Percentiles rank a stretch among this genome's conserved stretches.
These are phyloP conservation scores for Pseudopodoces humilis DNA, from an alignment of 2,113 vertebrate species.

Conservation along the genomic window DNA sequence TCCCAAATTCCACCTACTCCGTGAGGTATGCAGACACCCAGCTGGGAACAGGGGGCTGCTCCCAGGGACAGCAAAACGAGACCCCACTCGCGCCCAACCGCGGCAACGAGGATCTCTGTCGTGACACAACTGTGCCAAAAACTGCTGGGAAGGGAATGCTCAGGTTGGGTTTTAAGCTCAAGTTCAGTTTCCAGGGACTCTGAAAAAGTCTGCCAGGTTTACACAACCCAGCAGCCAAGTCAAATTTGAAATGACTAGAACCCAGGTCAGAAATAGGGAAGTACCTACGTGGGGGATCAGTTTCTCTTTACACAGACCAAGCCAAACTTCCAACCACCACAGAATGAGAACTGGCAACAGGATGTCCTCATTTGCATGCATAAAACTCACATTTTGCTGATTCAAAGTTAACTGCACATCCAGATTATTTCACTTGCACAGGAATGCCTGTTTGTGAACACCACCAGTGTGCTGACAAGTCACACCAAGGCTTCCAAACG, in stretches of 20 bases:
- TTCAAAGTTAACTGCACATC: conserved; percentile 32
- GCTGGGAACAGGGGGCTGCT: neutral
- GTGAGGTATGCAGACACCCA: neutral
- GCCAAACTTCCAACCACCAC: conserved; percentile 53
- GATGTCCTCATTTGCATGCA: conserved; percentile 42
- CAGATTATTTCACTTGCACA: neutral
- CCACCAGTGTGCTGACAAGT: neutral
- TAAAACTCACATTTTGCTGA: conserved; percentile 11
- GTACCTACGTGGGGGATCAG: conserved; percentile 4
- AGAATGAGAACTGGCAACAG: conserved; percentile 35
- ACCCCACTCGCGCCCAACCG: neutral
- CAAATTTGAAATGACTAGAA: neutral
- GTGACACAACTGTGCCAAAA: neutral
- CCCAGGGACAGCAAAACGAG: neutral
- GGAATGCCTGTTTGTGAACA: neutral
- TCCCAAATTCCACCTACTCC: neutral
- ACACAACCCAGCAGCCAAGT: neutral
- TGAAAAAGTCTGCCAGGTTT: neutral
- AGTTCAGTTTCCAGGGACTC: conserved; percentile 24
- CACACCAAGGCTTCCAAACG: neutral
- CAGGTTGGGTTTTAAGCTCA: conserved; percentile 2
- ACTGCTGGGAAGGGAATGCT: neutral
- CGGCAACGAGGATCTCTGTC: neutral
- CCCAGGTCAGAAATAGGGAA: conserved; percentile 30
- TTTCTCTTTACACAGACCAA: conserved; percentile 38